Conservation (phyloP, 1,140 invertebrate genomes). For the Drosophila equinoxialis region DNA sequence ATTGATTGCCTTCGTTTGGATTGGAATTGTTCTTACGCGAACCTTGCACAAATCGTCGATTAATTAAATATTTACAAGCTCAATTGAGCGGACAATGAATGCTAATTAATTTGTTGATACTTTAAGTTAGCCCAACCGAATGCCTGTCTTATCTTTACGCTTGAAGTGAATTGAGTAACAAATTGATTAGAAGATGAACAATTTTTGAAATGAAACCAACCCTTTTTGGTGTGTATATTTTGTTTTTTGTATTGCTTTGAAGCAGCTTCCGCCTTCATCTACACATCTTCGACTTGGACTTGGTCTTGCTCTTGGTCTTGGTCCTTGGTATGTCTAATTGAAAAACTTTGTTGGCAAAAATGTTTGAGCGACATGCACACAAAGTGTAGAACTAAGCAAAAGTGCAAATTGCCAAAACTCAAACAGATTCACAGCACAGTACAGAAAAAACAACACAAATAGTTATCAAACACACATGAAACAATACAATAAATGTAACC, state of each 20-base stretch:
- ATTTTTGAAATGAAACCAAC: conserved; percentile 45
- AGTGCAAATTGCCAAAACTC: conserved; percentile 54
- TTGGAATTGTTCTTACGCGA: conserved; percentile 20
- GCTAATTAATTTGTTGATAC: conserved; percentile 67
- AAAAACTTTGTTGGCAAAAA: conserved; percentile 64
- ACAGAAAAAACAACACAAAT: conserved; percentile 28
- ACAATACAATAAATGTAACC: conserved; percentile 72
- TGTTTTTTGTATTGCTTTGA: conserved; percentile 12
- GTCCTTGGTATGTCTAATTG: conserved; percentile 66
- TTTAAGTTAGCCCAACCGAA: conserved; percentile 40
- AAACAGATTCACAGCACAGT: neutral
- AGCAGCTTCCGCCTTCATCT: conserved; percentile 30
- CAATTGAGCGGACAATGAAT: conserved; percentile 73
- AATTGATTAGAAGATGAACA: conserved; percentile 51
- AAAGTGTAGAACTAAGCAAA: conserved; percentile 34
- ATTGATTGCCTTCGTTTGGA: conserved; percentile 55
- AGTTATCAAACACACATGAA: conserved; percentile 61
- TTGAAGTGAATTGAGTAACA: conserved; percentile 40
- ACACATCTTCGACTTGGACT: conserved; percentile 7
- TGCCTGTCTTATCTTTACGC: conserved; percentile 65
- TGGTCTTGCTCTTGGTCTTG: conserved; percentile 14
- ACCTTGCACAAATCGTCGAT: conserved; percentile 59
- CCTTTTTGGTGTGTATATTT: conserved; percentile 38
- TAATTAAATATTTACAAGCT: conserved; percentile 81
- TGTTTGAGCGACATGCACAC: conserved; percentile 26